Percentiles rank a stretch among this genome's conserved stretches.
phyloP scores from a whole-genome alignment of 2,888 invertebrate genomes.

The Nysson spinosus region DNA sequence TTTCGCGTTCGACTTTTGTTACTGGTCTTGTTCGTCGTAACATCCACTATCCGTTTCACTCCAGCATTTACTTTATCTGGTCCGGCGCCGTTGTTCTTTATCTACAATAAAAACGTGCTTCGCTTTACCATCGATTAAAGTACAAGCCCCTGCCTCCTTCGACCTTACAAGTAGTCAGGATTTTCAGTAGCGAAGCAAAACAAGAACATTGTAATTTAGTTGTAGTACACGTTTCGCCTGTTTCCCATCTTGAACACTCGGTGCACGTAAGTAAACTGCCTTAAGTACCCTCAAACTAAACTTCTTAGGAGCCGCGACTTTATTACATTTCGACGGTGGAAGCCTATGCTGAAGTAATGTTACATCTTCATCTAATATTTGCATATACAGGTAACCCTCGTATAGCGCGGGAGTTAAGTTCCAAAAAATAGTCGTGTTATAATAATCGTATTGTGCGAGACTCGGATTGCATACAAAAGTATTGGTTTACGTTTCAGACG shows the following conservation, averaged over 20 bases:
- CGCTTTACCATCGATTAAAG: conserved; percentile 41
- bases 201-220: conserved; percentile 42
- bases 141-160: neutral
- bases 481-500: too few species aligned
- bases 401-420: neutral
- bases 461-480: too few species aligned
- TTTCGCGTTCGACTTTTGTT: too few species aligned
- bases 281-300: conserved; percentile 20
- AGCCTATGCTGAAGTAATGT: neutral
- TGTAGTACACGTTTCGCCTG: conserved; percentile 35
- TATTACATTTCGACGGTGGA: neutral
- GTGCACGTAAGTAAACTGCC: conserved; percentile 38
- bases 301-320: conserved; percentile 11
- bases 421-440: too few species aligned
- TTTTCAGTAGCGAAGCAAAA: conserved; percentile 27
- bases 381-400: neutral
- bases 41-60: too few species aligned
- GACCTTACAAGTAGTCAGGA: conserved; percentile 11
- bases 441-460: too few species aligned
- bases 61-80: too few species aligned
- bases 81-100: conserved; percentile 22
- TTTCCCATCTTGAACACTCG: conserved; percentile 22
- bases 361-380: neutral
- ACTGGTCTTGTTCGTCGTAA: too few species aligned
- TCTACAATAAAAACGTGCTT: conserved; percentile 35